phyloP scores from a whole-genome alignment of 1,140 invertebrate species.

The Ceratina calcarata region DNA sequence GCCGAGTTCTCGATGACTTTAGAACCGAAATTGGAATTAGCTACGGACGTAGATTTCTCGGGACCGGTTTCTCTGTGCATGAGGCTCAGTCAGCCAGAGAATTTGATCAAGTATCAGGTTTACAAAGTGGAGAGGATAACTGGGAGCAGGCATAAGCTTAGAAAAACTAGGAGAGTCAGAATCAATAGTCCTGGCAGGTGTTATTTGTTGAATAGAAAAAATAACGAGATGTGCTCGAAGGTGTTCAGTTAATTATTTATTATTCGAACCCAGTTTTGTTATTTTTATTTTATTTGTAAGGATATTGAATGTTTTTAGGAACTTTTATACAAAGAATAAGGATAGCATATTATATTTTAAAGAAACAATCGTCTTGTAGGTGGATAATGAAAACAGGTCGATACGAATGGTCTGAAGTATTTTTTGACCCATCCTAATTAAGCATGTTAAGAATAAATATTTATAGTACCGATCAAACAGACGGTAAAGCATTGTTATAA shows the following conservation, averaged over 20 bases:
- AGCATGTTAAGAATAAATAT: too few species aligned
- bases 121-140: conserved; percentile 86
- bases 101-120: conserved; percentile 84
- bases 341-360: too few species aligned
- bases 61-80: conserved; percentile 89
- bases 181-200: conserved; percentile 84
- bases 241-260: conserved; percentile 70
- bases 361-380: too few species aligned
- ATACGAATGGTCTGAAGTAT: too few species aligned
- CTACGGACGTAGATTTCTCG: conserved; percentile 91
- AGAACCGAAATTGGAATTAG: conserved; percentile 87
- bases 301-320: too few species aligned
- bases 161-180: conserved; percentile 77
- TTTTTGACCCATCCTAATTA: too few species aligned
- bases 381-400: too few species aligned
- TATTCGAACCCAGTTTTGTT: too few species aligned
- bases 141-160: conserved; percentile 84
- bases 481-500: too few species aligned
- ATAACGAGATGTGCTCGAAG: conserved; percentile 88
- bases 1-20: conserved; percentile 86
- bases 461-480: too few species aligned
- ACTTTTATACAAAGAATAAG: too few species aligned
- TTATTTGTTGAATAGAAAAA: conserved; percentile 89
- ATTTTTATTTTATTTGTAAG: too few species aligned
- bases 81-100: conserved; percentile 87